Evolutionary conservation across 1,140 invertebrate species (phyloP), one percentile per base, ranked within the genome.

Genomic region (Drosophila parvula): DNA sequence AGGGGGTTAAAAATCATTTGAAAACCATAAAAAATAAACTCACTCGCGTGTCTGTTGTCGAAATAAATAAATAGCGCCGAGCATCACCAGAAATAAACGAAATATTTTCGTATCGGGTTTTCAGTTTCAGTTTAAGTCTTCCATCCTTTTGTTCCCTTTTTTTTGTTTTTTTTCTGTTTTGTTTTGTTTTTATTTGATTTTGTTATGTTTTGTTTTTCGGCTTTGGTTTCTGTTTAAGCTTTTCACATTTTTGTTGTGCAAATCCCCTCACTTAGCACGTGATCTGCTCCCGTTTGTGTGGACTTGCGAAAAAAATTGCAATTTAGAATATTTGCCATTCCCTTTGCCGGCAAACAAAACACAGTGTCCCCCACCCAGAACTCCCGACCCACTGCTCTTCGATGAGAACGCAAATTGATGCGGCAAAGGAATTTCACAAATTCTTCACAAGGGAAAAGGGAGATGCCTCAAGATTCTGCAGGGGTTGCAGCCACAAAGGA

Each of bases 311-410:
- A 53, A 48, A 55, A 81, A 76, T 76, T 84, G 79, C 81, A 86
- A 90, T 90, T 90, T 90, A 79, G 86, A 90, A 82, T 86, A 83
- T 90, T 86, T 90, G 74, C 70, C 75, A 90, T 90, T 90, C 88
- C 65, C 80, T 90, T 90, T 90, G 83, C 74, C 48, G 60, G 65
- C 18, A 76, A 58, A 45, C 45, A 74, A 65, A 48, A 65, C 34
- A 65, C 34, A 4, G 8, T 7, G 16, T 32, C 22, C 22, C 12
- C n/a, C n/a, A n/a, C n/a, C n/a, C n/a, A n/a, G n/a, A 30, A 11
- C 4, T 30, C 12, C 28, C 28, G 5, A 10, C 11, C 10, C 18
- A 18, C 12, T 32, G 41, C 12, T 3, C 2, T 32, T 12, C 36
- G 28, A 47, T 60, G 40, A n/a, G 47, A 65, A 65, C 34, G 18